Base-by-base conservation (phyloP, 2,113 vertebrate species). In the Heteronetta atricapilla region DNA sequence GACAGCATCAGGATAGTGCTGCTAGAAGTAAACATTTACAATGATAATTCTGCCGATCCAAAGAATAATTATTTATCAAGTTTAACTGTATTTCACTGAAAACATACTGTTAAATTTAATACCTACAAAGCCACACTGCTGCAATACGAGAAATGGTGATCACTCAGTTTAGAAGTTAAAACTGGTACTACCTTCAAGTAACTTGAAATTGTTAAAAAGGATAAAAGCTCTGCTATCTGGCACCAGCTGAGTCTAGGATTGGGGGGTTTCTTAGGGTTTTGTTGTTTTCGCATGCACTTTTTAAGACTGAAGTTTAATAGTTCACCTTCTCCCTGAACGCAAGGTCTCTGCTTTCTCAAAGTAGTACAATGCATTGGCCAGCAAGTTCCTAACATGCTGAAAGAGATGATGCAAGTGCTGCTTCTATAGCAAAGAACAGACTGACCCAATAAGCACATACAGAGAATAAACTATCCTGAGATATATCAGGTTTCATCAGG, bases 1-100 rank as follows among this genome's bases (percentile, higher is more conserved):
- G 94, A 97, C 98, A 99, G 98, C 98, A 98, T 97, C 98, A 98
- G 98, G 98, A 99, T 98, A 97, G 98, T 98, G 98, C 98, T 99
- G 79, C 98, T 98, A 98, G 98, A 98, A 98, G 97, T 97, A 94
- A 94, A 98, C 97, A 97, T 62, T 93, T 79, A 68, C 63, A 89
- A 9, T 20, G 70, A 96, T 82, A 93, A 86, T 80, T 89, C n/a
- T 90, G 86, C 88, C 93, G 96, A 85, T 97, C 95, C 96, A 96
- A n/a, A 88, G 55, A 89, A 34, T 56, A 68, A 62, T 33, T 78
- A 79, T 69, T 66, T 70, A 85, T 7, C 80, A 63, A 78, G 28
- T 64, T 88, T 64, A 72, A 59, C 26, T 72, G 82, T 48, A 83
- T 64, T 81, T 86, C 80, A 59, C 42, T 83, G 73, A 75, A 85